Conservation (phyloP, 2,797 vertebrate genomes). For the Anguilla obscura region DNA sequence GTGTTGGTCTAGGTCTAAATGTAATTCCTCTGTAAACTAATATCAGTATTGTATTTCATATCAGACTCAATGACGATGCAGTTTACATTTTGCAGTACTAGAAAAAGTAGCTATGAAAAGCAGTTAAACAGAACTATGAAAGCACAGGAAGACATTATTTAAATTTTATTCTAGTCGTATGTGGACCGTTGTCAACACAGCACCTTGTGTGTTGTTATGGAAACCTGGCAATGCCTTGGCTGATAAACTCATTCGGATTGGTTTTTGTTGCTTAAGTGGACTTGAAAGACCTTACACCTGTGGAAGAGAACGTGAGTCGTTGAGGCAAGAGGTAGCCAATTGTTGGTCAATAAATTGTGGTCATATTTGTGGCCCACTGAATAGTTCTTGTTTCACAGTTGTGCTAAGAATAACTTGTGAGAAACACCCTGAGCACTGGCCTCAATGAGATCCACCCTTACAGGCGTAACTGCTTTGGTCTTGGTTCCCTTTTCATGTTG, state of each 20-base stretch:
- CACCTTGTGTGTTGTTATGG: neutral
- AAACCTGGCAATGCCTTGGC: neutral
- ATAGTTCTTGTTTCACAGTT: conserved; percentile 35
- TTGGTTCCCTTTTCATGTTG: conserved; percentile 64
- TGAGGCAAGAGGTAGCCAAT: neutral
- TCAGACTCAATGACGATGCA: no score
- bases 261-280: neutral
- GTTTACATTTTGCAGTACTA: no score
- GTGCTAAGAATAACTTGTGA: conserved; percentile 70
- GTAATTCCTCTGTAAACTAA: no score
- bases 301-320: neutral
- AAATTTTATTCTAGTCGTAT: neutral
- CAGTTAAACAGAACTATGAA: no score
- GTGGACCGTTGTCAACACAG: neutral
- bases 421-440: conserved; percentile 61
- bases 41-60: no score
- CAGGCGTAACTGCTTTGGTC: conserved; percentile 59
- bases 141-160: neutral
- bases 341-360: neutral
- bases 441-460: conserved; percentile 66
- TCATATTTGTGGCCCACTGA: neutral
- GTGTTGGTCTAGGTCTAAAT: no score
- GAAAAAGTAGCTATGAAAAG: no score
- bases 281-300: neutral
- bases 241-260: neutral